Percentiles rank a stretch among this genome's conserved stretches.
phyloP scores from a whole-genome alignment of 2,888 invertebrate genomes.

The Incurvaria masculella region DNA sequence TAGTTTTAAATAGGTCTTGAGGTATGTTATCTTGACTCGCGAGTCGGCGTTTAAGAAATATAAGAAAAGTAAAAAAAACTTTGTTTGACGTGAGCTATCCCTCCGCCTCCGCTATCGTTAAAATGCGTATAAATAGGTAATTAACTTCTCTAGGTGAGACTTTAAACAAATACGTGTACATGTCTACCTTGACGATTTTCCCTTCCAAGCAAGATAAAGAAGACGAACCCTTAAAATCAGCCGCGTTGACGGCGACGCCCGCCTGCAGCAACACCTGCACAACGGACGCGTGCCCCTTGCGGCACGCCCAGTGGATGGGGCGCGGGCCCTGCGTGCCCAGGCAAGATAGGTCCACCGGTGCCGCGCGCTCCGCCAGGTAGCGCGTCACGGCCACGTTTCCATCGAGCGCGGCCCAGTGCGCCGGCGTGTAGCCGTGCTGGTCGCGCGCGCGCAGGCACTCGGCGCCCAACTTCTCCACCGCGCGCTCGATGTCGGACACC shows the following conservation, averaged over 20 bases:
- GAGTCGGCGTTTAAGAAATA: too few species aligned
- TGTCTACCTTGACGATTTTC: too few species aligned
- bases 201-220: too few species aligned
- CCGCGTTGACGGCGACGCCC: constrained; percentile 85
- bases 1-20: too few species aligned
- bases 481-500: constrained; percentile 76
- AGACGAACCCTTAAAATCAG: constrained; percentile 74
- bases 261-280: constrained; percentile 76
- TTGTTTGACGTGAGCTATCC: too few species aligned
- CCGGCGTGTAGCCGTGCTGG: constrained; percentile 90
- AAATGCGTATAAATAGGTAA: too few species aligned
- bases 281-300: constrained; percentile 88
- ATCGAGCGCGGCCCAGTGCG: constrained; percentile 89
- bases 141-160: too few species aligned
- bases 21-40: too few species aligned
- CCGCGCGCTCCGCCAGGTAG: constrained; percentile 78
- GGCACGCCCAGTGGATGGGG: constrained; percentile 93
- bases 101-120: too few species aligned
- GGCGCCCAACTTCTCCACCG: constrained; percentile 78
- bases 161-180: too few species aligned
- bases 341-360: constrained; percentile 83
- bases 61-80: too few species aligned
- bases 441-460: constrained; percentile 78
- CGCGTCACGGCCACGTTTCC: constrained; percentile 89
- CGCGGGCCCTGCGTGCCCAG: constrained; percentile 85